A percentile compares a stretch with the other conserved stretches of the same genome.
Conservation (phyloP, 1,140 invertebrate species). For the Proales similis region DNA sequence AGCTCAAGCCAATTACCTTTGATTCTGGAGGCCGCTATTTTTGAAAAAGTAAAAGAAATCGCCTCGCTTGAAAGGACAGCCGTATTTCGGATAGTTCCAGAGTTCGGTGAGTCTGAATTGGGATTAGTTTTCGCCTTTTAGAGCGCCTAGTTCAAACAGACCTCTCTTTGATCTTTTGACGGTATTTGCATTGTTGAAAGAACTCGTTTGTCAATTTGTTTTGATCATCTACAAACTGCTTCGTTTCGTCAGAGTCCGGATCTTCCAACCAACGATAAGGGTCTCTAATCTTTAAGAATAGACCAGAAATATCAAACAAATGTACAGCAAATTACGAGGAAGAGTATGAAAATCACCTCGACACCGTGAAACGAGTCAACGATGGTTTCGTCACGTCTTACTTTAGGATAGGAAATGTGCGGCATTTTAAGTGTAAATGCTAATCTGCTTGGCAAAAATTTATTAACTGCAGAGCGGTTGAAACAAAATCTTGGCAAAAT, state of each 20-base stretch:
- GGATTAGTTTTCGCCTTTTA: slow-evolving; percentile 15
- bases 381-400: slow-evolving; percentile 67
- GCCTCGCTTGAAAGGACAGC: slow-evolving; percentile 73
- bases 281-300: slow-evolving; percentile 65
- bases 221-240: slow-evolving; percentile 80
- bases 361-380: slow-evolving; percentile 73
- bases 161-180: slow-evolving; percentile 65
- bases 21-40: slow-evolving; percentile 92
- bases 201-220: slow-evolving; percentile 81
- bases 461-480: too few species aligned
- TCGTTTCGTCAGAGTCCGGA: slow-evolving; percentile 82
- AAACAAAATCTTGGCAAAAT: too few species aligned
- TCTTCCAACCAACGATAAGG: slow-evolving; percentile 95
- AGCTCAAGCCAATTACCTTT: slow-evolving; percentile 63
- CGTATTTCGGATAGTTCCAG: slow-evolving; percentile 93
- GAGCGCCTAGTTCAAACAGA: slow-evolving; percentile 40
- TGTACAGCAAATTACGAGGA: neutral
- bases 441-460: too few species aligned
- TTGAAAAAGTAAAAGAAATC: slow-evolving; percentile 82
- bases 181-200: slow-evolving; percentile 67
- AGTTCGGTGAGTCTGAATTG: slow-evolving; percentile 66
- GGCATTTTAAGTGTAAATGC: too few species aligned
- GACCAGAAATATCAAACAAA: neutral
- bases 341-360: slow-evolving; percentile 58
- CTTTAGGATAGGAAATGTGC: slow-evolving; percentile 62